These are phyloP conservation scores for Allobates femoralis DNA, from an alignment of 2,797 vertebrate genomes.

Conservation along the genomic window DNA sequence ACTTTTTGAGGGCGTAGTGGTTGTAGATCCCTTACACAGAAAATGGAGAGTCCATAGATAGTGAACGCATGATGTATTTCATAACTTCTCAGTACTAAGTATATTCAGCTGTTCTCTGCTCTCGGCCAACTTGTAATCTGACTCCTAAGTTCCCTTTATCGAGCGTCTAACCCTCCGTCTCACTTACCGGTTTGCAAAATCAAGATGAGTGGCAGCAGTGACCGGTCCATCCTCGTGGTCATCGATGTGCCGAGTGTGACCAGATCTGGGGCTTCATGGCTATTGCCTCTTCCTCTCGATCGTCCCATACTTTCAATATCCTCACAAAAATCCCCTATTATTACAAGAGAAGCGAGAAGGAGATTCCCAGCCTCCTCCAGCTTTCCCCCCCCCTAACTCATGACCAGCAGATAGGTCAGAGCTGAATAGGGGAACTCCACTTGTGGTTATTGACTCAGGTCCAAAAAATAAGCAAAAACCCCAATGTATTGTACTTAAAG, in stretches of 20 bases:
- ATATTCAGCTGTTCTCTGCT: too few species aligned
- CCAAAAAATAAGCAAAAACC: too few species aligned
- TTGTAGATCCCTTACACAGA: too few species aligned
- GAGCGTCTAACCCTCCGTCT: not conserved
- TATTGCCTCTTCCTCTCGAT: not conserved
- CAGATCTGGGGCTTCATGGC: not conserved
- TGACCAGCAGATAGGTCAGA: too few species aligned
- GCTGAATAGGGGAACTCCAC: too few species aligned
- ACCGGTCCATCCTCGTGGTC: not conserved
- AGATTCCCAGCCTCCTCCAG: constrained; percentile 1
- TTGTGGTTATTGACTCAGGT: too few species aligned
- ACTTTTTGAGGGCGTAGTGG: too few species aligned
- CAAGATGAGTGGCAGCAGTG: not conserved
- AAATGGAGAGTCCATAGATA: too few species aligned
- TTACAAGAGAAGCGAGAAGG: not conserved
- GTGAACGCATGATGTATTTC: too few species aligned
- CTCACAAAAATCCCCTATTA: not conserved
- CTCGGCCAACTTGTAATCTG: not conserved
- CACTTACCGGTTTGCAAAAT: constrained; percentile 24
- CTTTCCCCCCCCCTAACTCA: too few species aligned
- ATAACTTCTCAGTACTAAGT: too few species aligned
- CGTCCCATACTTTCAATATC: not conserved
- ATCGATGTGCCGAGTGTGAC: not conserved
- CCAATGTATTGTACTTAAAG: not conserved
- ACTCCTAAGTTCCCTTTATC: not conserved